These are phyloP conservation scores for Zele albiditarsus DNA, from an alignment of 2,888 invertebrate species.

Conservation along the genomic window DNA sequence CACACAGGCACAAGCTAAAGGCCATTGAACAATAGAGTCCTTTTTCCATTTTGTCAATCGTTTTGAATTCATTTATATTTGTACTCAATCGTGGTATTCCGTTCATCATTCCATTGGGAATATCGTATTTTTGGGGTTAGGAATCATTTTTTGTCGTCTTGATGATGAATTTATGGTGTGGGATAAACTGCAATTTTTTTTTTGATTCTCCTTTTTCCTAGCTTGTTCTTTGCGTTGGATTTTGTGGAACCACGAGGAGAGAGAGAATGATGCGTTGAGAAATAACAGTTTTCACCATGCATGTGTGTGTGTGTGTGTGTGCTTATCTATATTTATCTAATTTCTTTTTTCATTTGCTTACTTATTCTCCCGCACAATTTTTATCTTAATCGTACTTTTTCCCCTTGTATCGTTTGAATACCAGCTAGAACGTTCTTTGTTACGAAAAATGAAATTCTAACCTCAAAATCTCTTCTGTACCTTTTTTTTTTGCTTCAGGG, in stretches of 20 bases:
- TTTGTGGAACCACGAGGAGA: neutral
- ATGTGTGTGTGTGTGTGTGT: neutral
- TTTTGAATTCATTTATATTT: neutral
- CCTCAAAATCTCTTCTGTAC: neutral
- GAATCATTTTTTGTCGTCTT: neutral
- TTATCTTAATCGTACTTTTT: neutral
- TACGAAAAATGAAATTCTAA: neutral
- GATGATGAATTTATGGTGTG: neutral
- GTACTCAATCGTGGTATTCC: neutral
- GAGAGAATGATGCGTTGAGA: neutral
- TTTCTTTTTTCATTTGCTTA: neutral
- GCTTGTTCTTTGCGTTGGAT: neutral
- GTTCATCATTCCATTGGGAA: neutral
- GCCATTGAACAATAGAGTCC: constrained; percentile 13
- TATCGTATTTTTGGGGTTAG: neutral
- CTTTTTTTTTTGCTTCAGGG: too few relatives aligned
- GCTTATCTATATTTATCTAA: too few relatives aligned
- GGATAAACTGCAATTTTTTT: neutral
- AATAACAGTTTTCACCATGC: neutral
- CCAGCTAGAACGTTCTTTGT: neutral
- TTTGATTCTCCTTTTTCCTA: neutral
- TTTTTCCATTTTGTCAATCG: neutral
- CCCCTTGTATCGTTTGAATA: neutral
- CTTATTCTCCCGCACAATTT: neutral
- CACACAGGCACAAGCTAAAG: neutral